Conservation (phyloP, 2,797 vertebrate genomes). For the Oreortyx pictus region DNA sequence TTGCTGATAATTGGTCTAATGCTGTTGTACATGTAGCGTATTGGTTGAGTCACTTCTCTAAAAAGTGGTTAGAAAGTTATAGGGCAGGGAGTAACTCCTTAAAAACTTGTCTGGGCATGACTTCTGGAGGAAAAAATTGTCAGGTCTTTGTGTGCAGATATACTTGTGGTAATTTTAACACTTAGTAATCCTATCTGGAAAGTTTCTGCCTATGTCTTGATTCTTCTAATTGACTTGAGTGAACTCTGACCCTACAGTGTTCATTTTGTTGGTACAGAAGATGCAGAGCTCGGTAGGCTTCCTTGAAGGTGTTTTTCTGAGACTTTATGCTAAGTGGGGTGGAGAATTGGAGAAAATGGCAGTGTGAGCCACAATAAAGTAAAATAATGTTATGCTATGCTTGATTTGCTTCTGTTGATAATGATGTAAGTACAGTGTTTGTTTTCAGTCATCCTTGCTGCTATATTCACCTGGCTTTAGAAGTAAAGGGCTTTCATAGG, state of each 20-base stretch:
- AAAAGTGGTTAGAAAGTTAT: neutral
- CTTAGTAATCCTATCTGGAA: neutral
- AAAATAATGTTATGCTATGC: neutral
- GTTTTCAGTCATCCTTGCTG: constrained; percentile 8
- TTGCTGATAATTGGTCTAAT: neutral
- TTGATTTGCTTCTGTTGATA: constrained; percentile 4
- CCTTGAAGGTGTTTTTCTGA: neutral
- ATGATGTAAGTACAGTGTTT: neutral
- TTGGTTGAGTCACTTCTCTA: neutral
- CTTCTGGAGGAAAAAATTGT: neutral
- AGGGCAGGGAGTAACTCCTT: neutral
- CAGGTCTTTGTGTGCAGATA: neutral
- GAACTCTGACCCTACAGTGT: constrained; percentile 23
- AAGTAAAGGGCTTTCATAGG: constrained; percentile 13
- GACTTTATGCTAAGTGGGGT: neutral
- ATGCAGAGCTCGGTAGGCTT: neutral
- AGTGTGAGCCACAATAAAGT: neutral
- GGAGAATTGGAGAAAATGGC: neutral
- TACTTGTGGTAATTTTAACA: too few relatives aligned
- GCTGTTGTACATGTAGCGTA: neutral
- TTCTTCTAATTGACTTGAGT: neutral
- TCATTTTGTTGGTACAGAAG: neutral
- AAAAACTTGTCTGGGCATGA: neutral
- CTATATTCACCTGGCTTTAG: neutral
- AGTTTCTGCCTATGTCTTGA: neutral